These are phyloP conservation scores for Andricus curvator DNA, from an alignment of 2,888 invertebrate species.

Conservation along the genomic window DNA sequence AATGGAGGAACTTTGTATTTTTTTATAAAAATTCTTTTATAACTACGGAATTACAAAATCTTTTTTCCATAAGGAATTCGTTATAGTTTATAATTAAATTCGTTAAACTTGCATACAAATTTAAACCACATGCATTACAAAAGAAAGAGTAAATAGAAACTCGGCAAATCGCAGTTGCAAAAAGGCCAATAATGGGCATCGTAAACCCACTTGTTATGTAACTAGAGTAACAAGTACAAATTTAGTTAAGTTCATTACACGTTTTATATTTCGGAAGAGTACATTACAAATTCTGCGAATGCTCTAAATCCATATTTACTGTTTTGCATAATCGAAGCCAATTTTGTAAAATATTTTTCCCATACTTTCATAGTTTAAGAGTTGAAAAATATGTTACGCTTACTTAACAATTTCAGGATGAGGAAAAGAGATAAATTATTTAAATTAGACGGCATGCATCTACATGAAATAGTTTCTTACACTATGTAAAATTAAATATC, in stretches of 20 bases:
- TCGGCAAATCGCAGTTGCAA: background rate
- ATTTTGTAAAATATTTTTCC: background rate
- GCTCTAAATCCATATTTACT: background rate
- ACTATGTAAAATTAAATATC: too few species aligned
- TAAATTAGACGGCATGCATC: too few species aligned
- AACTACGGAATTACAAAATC: background rate
- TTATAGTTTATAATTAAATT: background rate
- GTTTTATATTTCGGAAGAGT: background rate
- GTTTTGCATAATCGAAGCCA: background rate
- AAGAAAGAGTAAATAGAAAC: conserved; percentile 1
- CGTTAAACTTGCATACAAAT: background rate
- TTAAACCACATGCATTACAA: background rate
- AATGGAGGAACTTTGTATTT: too few species aligned
- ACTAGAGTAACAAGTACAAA: background rate
- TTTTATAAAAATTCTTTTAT: too few species aligned
- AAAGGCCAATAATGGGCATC: background rate
- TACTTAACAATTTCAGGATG: too few species aligned
- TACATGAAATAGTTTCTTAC: too few species aligned
- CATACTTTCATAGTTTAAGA: background rate
- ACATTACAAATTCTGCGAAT: background rate
- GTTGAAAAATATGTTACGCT: too few species aligned
- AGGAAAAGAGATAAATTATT: too few species aligned
- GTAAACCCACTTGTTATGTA: background rate
- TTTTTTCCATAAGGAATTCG: background rate
- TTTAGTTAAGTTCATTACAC: background rate